Evolutionary conservation across 2,113 vertebrate genomes (phyloP).

Genomic region (Gadus macrocephalus): DNA sequence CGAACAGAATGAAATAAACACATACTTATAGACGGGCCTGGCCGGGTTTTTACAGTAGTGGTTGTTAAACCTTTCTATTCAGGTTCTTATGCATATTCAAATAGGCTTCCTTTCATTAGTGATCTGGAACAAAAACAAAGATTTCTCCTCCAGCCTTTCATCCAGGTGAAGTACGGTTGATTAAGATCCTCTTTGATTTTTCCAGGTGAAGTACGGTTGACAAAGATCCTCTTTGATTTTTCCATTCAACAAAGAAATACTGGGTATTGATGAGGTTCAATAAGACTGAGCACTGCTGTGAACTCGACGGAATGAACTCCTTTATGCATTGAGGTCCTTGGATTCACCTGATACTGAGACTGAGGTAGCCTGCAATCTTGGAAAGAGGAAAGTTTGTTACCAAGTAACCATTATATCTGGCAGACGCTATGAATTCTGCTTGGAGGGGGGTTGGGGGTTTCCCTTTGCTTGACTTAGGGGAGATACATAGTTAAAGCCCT

Average conservation of each 20-base stretch:
- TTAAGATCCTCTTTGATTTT: constrained; percentile 60
- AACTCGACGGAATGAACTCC: neutral
- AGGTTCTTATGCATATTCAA: no score
- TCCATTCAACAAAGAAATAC: constrained; percentile 31
- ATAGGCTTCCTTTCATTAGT: no score
- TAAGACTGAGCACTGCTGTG: constrained; percentile 15
- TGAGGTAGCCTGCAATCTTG: no score
- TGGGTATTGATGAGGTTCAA: constrained; percentile 15
- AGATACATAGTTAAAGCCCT: no score
- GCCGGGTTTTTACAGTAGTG: neutral
- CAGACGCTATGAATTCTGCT: no score
- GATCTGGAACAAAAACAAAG: constrained; percentile 27
- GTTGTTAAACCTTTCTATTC: neutral
- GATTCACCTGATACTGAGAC: neutral
- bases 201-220: constrained; percentile 32
- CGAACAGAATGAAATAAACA: no score
- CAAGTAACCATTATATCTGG: no score
- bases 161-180: constrained; percentile 45
- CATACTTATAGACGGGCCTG: no score
- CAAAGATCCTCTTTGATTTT: constrained; percentile 60
- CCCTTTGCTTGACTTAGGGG: no score
- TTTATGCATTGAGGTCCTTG: constrained; percentile 42
- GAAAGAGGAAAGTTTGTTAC: no score
- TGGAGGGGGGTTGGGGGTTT: no score
- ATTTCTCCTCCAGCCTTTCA: constrained; percentile 47